Conservation (phyloP, 2,888 invertebrate species). For the Orthosia gracilis region DNA sequence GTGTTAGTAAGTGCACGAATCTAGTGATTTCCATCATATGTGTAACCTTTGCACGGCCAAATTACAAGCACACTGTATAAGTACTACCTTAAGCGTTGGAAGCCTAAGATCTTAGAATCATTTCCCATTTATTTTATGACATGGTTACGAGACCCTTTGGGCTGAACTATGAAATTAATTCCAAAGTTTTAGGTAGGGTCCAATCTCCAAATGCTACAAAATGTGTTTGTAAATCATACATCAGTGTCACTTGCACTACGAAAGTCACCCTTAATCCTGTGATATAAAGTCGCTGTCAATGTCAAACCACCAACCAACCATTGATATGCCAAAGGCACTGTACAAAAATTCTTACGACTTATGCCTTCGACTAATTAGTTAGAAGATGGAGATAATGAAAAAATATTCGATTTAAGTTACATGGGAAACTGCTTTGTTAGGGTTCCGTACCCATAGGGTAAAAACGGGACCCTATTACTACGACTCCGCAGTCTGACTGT, state of each 20-base stretch:
- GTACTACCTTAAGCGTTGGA: too few relatives aligned
- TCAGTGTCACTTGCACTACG: too few relatives aligned
- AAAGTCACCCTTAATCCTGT: too few relatives aligned
- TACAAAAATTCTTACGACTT: not conserved
- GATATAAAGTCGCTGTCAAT: too few relatives aligned
- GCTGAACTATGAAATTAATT: not conserved
- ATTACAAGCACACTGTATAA: not conserved
- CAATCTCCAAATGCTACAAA: not conserved
- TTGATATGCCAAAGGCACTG: too few relatives aligned
- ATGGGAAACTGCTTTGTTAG: constrained; percentile 26
- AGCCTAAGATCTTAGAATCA: not conserved
- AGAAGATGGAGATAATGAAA: not conserved
- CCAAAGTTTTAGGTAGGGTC: not conserved
- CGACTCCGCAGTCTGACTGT: too few relatives aligned
- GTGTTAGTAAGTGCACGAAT: too few relatives aligned
- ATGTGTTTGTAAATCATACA: not conserved
- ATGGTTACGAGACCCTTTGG: too few relatives aligned
- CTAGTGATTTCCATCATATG: not conserved
- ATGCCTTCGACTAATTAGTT: not conserved
- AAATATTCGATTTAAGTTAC: constrained; percentile 10
- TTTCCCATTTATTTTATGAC: too few relatives aligned
- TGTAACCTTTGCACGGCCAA: not conserved
- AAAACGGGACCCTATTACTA: too few relatives aligned
- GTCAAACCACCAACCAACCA: too few relatives aligned
- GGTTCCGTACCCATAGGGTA: too few relatives aligned